Base-by-base conservation (phyloP, 2,888 invertebrate species). In the Archips xylosteana region DNA sequence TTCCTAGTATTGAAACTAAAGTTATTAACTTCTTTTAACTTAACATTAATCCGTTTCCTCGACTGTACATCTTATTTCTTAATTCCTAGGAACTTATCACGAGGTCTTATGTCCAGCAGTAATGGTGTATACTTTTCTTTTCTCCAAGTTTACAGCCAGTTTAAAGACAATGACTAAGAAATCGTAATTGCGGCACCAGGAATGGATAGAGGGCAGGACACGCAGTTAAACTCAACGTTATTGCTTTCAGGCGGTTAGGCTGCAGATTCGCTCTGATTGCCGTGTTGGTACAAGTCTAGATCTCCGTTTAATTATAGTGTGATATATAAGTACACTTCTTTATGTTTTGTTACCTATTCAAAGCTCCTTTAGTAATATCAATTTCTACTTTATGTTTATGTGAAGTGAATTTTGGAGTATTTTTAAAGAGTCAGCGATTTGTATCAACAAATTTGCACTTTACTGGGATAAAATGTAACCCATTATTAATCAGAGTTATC, bases 211-310 rank as follows among this genome's bases (percentile, higher is more conserved):
- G 63, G 51, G 69, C 69, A 49, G 63, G 34, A 70, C 69, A 74
- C 61, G 69, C 65, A 64, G 69, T 74, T 65, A 74, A 74, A 70
- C 65, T 70, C 15, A 45, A 54, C 54, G 69, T 65, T 74, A 70
- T 51, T 32, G 60, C 70, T 70, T 68, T 57, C 60, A 34, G 54
- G 51, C 73, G 45, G 65, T 73, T 64, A 42, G 34, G 13, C 64
- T 74, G 15, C 59, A 64, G 45, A 61, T 69, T 74, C 59, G 63
- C 65, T 65, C 39, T 69, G 69, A 73, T 73, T 73, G 63, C 49
- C 49, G 10, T 64, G 49, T 62, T 42, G 23, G 42, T 65, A 54
- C 49, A 62, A 62, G 65, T 70, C 65, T 70, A 74, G 74, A 65
- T 65, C 42, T 51, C 60, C 60, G 34, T 69, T 59, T 59, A 47